Conservation (phyloP, 1,140 invertebrate genomes). For the Melitaea cinxia region DNA sequence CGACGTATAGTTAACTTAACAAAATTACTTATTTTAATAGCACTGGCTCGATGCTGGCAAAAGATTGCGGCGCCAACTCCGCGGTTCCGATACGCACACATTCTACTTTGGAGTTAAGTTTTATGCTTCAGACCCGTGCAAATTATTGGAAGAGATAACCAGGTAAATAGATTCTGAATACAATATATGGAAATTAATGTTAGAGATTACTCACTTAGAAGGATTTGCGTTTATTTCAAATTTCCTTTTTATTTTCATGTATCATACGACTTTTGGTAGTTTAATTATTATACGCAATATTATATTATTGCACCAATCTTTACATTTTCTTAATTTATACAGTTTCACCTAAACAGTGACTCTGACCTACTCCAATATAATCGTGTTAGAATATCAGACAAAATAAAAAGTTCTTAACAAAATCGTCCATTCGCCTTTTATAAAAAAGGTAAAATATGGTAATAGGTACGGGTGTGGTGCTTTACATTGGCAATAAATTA, state of each 20-base stretch:
- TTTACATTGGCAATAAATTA: too few species aligned
- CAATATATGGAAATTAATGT: constrained; percentile 12
- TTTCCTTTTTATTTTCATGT: background rate
- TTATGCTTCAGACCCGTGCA: constrained; percentile 98
- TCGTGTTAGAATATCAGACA: background rate
- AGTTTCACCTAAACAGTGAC: too few species aligned
- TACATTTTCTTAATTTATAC: too few species aligned
- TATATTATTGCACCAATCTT: too few species aligned
- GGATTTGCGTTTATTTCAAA: background rate
- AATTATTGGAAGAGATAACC: constrained; percentile 96
- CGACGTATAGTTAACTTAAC: background rate
- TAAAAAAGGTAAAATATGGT: background rate
- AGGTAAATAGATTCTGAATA: constrained; percentile 82
- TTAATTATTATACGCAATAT: too few species aligned
- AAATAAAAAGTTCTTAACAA: background rate
- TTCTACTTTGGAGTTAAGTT: constrained; percentile 99
- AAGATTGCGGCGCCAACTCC: constrained; percentile 91
- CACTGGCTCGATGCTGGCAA: constrained; percentile 95
- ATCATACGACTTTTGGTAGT: too few species aligned
- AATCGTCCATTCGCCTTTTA: background rate
- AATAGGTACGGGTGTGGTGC: too few species aligned
- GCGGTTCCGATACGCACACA: constrained; percentile 90
- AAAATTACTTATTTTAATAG: constrained; percentile 78
- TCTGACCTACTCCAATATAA: too few species aligned
- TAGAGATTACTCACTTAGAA: background rate